Conservation (phyloP, 2,113 vertebrate genomes). For the Tricholaema leucomelas region DNA sequence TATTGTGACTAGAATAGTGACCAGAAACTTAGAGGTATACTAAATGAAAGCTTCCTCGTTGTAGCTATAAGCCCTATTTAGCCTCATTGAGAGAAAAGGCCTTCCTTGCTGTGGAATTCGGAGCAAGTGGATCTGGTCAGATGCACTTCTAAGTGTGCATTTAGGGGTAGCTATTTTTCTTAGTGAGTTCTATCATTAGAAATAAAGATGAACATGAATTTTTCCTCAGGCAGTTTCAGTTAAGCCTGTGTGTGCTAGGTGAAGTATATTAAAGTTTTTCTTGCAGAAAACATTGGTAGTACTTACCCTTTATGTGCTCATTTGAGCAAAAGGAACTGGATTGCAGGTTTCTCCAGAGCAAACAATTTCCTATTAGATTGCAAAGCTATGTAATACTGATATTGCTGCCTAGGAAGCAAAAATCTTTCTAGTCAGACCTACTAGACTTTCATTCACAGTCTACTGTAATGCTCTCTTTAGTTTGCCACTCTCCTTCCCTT, state of each 20-base stretch:
- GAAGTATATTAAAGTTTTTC: not conserved
- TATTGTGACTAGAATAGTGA: not conserved
- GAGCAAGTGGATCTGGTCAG: too few species aligned
- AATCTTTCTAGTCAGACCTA: not conserved
- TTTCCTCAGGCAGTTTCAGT: not conserved
- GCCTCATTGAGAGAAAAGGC: not conserved
- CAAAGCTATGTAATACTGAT: not conserved
- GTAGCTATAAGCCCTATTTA: not conserved
- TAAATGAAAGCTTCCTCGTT: not conserved
- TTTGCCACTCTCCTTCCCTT: not conserved
- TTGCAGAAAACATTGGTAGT: rapidly evolving
- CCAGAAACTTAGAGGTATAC: not conserved
- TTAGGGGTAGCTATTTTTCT: too few species aligned
- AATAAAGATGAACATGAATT: not conserved
- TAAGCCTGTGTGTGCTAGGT: not conserved
- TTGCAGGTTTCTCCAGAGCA: not conserved
- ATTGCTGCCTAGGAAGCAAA: not conserved
- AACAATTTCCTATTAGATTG: not conserved
- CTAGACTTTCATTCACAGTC: not conserved
- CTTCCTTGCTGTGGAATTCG: not conserved
- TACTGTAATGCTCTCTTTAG: not conserved
- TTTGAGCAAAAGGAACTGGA: not conserved
- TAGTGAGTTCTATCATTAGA: not conserved
- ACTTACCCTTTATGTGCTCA: not conserved
- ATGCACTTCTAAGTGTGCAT: not conserved